Base-by-base conservation (phyloP, 2,113 vertebrate genomes). In the Cyprinodon variegatus region DNA sequence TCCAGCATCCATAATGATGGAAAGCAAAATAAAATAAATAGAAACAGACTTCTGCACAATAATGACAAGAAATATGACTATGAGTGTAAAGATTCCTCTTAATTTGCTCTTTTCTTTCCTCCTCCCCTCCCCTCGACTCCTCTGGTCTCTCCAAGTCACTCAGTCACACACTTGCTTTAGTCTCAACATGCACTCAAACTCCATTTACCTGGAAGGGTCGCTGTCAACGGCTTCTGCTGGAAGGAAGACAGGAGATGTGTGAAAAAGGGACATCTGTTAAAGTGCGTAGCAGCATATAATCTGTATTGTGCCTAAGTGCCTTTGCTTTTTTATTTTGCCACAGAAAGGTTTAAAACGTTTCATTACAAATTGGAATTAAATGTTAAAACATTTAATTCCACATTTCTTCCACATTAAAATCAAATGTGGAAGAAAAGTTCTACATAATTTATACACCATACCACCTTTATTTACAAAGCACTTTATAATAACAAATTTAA, bases 191-290 rank as follows among this genome's bases (percentile, higher is more conserved):
- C 7, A 11, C 62, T 12, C 84, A 71, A 22, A n/a, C 45, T 11
- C 3, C 53, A 50, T 68, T 83, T 93, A 95, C 94, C 94, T 95
- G 85, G 94, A 94, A 61, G 94, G 92, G 86, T 95, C 94, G 1
- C 92, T 94, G 91, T 95, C 93, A 11, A 94, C 85, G 9, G 94
- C 92, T 79, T 95, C 93, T 10, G 94, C 94, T 95, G 80, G 22
- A 80, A 73, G 77, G 83, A 46, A 86, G 53, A 86, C 15, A 85
- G 39, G 77, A 74, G 65, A 4, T n/a, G 50, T 57, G 50, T 57
- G 50, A 57, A 57, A n/a, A 2, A n/a, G 17, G 50, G 13, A 38
- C 36, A 37, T 11, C 61, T 63, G 57, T 22, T 60, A 39, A 63
- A 17, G 39, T 39, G 61, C 17, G 37, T 39, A 15, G 13, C 12